A percentile compares a stretch with the other conserved stretches of the same genome.
Evolutionary conservation across 1,140 invertebrate species (phyloP).

Genomic region (Drosophila leontia): DNA sequence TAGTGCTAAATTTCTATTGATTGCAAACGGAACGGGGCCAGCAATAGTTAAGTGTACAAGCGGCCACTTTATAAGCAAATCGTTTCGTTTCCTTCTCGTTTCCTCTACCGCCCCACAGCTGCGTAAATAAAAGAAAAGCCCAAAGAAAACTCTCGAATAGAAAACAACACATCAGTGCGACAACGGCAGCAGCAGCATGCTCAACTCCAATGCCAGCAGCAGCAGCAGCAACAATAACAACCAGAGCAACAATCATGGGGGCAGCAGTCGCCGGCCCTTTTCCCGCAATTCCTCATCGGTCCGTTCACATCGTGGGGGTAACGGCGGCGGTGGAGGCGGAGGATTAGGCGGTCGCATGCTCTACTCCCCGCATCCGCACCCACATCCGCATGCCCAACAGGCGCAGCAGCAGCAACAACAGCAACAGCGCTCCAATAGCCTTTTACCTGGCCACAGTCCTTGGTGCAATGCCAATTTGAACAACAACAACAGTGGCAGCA

Average conservation of each 20-base stretch:
- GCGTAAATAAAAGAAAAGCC: constrained; percentile 28
- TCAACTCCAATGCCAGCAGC: constrained; percentile 71
- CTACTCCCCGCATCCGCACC: constrained; percentile 69
- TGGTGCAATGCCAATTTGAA: constrained; percentile 73
- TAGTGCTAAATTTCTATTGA: constrained; percentile 3
- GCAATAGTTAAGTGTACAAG: constrained; percentile 44
- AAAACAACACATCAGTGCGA: constrained; percentile 28
- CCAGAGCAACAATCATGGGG: constrained; percentile 61
- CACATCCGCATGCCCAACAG: constrained; percentile 53
- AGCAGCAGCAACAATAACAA: constrained; percentile 23
- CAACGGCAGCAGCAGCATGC: constrained; percentile 49
- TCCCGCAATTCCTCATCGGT: constrained; percentile 73
- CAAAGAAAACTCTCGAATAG: constrained; percentile 34
- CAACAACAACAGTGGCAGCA: constrained; percentile 47
- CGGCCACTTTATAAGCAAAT: constrained; percentile 41
- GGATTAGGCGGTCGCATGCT: constrained; percentile 53
- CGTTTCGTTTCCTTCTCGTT: constrained; percentile 44
- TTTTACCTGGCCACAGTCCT: constrained; percentile 68
- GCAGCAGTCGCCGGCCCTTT: constrained; percentile 72
- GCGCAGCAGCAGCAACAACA: constrained; percentile 60
- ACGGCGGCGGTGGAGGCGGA: constrained; percentile 24
- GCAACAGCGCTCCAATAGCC: constrained; percentile 44
- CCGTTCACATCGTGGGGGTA: constrained; percentile 66
- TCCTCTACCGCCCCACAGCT: constrained; percentile 39
- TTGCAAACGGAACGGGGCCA: constrained; percentile 33